These are phyloP conservation scores for Geothlypis trichas DNA, from an alignment of 2,113 vertebrate species.

Conservation along the genomic window DNA sequence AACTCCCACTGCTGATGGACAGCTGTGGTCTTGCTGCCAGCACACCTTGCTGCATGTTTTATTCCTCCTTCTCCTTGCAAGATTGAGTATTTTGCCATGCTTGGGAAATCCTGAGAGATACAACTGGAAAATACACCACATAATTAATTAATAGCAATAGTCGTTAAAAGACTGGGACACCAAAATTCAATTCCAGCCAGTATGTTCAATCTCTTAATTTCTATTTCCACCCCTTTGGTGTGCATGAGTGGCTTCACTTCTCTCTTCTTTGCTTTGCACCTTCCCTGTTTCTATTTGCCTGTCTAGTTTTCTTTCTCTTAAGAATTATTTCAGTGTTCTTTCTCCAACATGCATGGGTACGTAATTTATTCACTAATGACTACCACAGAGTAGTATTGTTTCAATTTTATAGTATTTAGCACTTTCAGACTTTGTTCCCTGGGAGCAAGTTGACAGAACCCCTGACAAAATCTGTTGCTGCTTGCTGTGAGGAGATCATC, in stretches of 20 bases:
- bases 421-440: background rate
- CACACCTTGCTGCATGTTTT: background rate
- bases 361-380: background rate
- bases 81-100: background rate
- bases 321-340: background rate
- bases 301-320: background rate
- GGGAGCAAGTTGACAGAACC: background rate
- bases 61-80: background rate
- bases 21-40: background rate
- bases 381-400: background rate
- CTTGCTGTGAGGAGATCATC: background rate
- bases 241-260: background rate
- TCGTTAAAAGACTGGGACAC: background rate
- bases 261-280: background rate
- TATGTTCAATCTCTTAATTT: background rate
- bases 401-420: background rate
- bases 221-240: background rate
- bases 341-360: background rate
- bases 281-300: background rate
- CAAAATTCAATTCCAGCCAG: background rate
- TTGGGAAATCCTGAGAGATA: background rate
- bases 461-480: background rate
- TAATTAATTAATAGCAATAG: background rate
- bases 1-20: background rate
- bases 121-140: background rate